Evolutionary conservation across 2,113 vertebrate species (phyloP).

Genomic region (Misgurnus anguillicaudatus): DNA sequence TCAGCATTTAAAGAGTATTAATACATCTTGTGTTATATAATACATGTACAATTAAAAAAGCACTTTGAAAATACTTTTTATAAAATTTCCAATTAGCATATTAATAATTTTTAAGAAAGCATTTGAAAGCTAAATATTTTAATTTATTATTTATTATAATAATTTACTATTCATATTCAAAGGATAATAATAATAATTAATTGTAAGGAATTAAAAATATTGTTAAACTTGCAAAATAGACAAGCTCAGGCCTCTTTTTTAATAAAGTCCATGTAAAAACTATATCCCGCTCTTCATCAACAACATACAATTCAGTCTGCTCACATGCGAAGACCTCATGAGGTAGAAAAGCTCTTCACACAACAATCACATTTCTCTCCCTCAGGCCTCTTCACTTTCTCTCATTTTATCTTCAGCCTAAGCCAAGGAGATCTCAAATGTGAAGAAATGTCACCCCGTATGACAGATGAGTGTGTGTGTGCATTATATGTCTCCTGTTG

Average conservation of each 20-base stretch:
- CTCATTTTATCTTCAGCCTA: constrained; percentile 59
- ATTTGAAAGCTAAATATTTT: neutral
- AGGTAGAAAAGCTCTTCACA: constrained; percentile 36
- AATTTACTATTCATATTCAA: neutral
- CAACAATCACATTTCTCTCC: constrained; percentile 55
- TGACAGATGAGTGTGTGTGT: constrained; percentile 57
- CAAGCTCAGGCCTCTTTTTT: neutral
- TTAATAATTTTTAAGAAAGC: neutral
- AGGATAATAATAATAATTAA: neutral
- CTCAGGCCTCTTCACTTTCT: constrained; percentile 54
- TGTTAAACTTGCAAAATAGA: neutral
- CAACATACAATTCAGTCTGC: constrained; percentile 28
- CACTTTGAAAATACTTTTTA: neutral
- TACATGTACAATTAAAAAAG: constrained; percentile 16
- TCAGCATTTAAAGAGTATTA: neutral
- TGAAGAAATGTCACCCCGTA: constrained; percentile 60
- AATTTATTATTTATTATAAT: too few relatives aligned
- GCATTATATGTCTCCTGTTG: constrained; percentile 50
- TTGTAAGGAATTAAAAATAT: neutral
- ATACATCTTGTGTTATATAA: neutral
- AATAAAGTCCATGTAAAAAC: neutral
- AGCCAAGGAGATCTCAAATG: constrained; percentile 57
- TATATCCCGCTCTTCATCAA: constrained; percentile 23
- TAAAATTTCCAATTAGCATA: neutral
- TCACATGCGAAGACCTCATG: constrained; percentile 20